These are phyloP conservation scores for Fundulus diaphanus DNA, from an alignment of 2,797 vertebrate species.

Conservation along the genomic window DNA sequence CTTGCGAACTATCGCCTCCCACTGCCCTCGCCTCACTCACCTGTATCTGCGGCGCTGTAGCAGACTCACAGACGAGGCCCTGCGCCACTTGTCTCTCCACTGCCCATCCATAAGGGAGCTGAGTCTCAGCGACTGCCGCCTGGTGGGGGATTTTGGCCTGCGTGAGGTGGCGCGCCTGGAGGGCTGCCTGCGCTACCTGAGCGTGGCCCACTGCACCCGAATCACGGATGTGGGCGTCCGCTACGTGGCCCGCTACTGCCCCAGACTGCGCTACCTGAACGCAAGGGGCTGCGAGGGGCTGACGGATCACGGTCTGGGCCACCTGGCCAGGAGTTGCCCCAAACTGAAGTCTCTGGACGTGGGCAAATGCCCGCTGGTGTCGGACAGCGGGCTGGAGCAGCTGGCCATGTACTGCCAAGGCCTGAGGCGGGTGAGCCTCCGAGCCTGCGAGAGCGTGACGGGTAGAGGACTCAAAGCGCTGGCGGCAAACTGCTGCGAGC, in stretches of 20 bases:
- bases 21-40: constrained; percentile 96
- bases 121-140: constrained; percentile 95
- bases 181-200: constrained; percentile 93
- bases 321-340: constrained; percentile 94
- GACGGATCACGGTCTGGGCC: constrained; percentile 95
- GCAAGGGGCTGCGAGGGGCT: constrained; percentile 91
- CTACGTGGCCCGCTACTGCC: constrained; percentile 96
- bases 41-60: constrained; percentile 94
- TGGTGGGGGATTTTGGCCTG: constrained; percentile 94
- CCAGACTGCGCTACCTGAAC: constrained; percentile 85
- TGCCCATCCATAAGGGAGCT: constrained; percentile 92
- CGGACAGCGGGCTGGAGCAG: constrained; percentile 93
- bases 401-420: constrained; percentile 95
- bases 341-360: constrained; percentile 95
- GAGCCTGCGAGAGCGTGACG: constrained; percentile 95
- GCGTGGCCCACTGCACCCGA: constrained; percentile 95
- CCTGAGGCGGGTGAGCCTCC: constrained; percentile 93
- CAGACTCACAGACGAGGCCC: constrained; percentile 92
- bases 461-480: constrained; percentile 93
- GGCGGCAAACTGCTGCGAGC: constrained; percentile 95
- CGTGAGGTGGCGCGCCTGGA: constrained; percentile 96
- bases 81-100: constrained; percentile 94
- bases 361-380: constrained; percentile 96
- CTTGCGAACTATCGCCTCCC: constrained; percentile 93
- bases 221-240: constrained; percentile 97